Conservation (phyloP, 2,113 vertebrate species). For the Chlorodrepanis virens region DNA sequence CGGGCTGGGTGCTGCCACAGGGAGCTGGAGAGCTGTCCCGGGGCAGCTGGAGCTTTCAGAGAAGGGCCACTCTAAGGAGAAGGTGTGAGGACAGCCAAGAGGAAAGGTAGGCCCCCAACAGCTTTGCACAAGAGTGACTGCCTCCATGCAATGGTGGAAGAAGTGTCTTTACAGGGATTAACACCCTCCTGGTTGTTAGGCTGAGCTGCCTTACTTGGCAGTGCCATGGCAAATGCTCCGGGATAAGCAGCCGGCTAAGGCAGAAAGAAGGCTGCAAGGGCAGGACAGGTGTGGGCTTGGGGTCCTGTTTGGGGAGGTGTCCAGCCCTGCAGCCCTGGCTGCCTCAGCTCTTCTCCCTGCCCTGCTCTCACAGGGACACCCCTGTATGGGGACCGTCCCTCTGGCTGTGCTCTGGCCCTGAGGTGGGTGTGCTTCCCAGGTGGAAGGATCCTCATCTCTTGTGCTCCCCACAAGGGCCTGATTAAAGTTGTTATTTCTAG, state of each 20-base stretch:
- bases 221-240: accelerated
- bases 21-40: neutral
- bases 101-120: neutral
- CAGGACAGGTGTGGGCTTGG: neutral
- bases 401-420: neutral
- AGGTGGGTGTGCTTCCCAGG: neutral
- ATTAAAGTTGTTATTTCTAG: neutral
- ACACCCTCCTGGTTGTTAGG: accelerated
- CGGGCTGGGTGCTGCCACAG: neutral
- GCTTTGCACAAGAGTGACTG: neutral
- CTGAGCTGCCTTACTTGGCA: neutral
- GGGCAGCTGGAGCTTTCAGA: neutral
- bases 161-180: neutral
- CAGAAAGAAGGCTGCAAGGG: neutral
- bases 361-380: neutral
- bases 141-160: accelerated
- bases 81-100: neutral
- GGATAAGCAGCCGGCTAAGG: neutral
- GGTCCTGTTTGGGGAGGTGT: neutral
- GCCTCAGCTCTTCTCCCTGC: neutral
- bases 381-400: accelerated
- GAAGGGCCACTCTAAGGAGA: neutral
- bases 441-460: neutral
- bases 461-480: neutral
- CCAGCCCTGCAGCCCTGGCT: neutral